Evolutionary conservation across 1,140 invertebrate genomes (phyloP).

Genomic region (Drosophila varians): DNA sequence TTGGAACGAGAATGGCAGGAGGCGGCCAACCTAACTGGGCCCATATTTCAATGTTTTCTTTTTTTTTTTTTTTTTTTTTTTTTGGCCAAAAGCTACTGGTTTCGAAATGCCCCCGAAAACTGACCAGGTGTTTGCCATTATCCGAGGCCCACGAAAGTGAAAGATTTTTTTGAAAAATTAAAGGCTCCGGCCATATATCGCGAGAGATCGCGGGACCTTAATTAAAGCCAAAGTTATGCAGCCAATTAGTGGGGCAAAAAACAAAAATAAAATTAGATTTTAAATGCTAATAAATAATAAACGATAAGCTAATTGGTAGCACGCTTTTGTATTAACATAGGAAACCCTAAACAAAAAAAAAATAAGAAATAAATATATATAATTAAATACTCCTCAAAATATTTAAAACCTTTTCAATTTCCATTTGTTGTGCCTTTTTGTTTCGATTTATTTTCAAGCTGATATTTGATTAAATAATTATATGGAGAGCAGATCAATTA

Average conservation of each 20-base stretch:
- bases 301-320: constrained; percentile 14
- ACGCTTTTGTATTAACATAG: constrained; percentile 6
- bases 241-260: neutral
- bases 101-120: neutral
- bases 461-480: constrained; percentile 28
- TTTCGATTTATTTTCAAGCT: constrained; percentile 14
- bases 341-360: neutral
- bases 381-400: too few species aligned
- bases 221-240: constrained; percentile 17
- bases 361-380: too few species aligned
- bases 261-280: neutral
- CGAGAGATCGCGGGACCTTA: constrained; percentile 8
- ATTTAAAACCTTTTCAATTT: too few species aligned
- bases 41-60: constrained; percentile 43
- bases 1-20: constrained; percentile 28
- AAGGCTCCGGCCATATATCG: constrained; percentile 4
- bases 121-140: constrained; percentile 31
- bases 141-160: constrained; percentile 17
- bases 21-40: constrained; percentile 13
- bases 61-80: too few species aligned
- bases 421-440: too few species aligned
- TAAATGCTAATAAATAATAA: constrained; percentile 14
- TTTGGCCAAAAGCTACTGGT: constrained; percentile 3
- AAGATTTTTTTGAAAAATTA: constrained; percentile 19
- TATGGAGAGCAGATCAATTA: constrained; percentile 24